Base-by-base conservation (phyloP, 2,797 vertebrate genomes). In the Cyclopterus lumpus region DNA sequence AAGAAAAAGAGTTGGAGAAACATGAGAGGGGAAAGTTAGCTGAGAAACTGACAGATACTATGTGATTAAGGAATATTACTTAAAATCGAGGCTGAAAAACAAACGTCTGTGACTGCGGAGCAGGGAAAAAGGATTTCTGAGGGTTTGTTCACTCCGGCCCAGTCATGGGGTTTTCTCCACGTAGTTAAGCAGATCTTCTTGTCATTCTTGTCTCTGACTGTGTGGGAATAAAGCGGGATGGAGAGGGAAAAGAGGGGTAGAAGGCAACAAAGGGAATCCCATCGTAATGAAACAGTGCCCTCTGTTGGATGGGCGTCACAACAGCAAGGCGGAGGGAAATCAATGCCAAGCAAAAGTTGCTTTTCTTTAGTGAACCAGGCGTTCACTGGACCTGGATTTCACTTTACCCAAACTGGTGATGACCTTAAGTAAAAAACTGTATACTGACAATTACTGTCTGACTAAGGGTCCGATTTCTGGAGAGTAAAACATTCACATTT, bases 181-280 rank as follows among this genome's bases (percentile, higher is more conserved):
- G 85, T 90, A 88, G 88, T 93, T 91, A 89, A 91, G 91, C 75
- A 76, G 86, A 90, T 92, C 94, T 88, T n/a, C n/a, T 72, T 72
- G 82, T 88, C 87, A 92, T 93, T 90, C 88, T 89, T 85, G 34
- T 77, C 77, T 80, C 69, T 70, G 71, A 83, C 79, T 82, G 82
- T 87, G 81, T 75, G 83, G 75, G 75, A 73, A 80, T 22, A 34
- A 62, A 66, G 3, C 24, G 57, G 44, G 63, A 62, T 51, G 5
- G 9, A 24, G 11, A 38, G 58, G 67, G n/a, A n/a, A 58, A 68
- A 64, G 30, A 2, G 36, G 18, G 38, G 65, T 6, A 6, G 73
- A 63, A n/a, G 49, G 71, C 42, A 12, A 58, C 28, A 69, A 71
- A 75, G 48, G n/a, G 49, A 48, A 71, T 64, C 36, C 10, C 67